Base-by-base conservation (phyloP, 2,797 vertebrate species). In the Myotis planiceps region DNA sequence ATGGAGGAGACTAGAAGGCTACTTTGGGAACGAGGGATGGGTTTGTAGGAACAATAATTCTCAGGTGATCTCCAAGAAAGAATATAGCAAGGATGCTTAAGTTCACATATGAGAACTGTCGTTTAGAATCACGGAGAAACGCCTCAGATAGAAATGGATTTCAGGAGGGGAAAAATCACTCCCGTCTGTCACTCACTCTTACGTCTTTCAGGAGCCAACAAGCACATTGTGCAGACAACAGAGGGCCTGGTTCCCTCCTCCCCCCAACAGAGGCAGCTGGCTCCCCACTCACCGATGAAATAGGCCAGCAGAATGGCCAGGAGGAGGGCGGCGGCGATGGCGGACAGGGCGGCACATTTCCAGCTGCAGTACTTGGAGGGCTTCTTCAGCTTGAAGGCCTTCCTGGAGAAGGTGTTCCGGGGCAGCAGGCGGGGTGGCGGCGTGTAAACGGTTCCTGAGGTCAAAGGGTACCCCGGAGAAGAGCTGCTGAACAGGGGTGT, bases 361-460 rank as follows among this genome's bases (percentile, higher is more conserved):
- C 99, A 99, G 99, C 99, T 99, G 98, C 99, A 99, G 98, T 99
- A 99, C 97, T 99, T 99, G 97, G 99, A 99, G 85, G 99, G 99
- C 71, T 99, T 99, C 99, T 99, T 99, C 97, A 99, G 99, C 98
- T 99, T 99, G 99, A 99, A 99, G 45, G 99, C 99, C 89, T 99
- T 99, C 98, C 99, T 99, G 97, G 99, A 99, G 98, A 99, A 99
- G 79, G 99, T 99, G 98, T 99, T 99, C 98, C 99, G 99, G 97
- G 99, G 99, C 96, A 99, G 98, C 97, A 99, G 99, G 97, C 99
- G 99, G 85, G 99, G 99, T 23, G 99, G 99, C 8, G 99, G 99
- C 2, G 99, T 99, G 84, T 99, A 99, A 97, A 99, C 99, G 0
- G 99, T 99, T 95, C 99, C 99, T 95, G 99, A 99, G 96, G 99